Conservation (phyloP, 1,140 invertebrate genomes). For the Argopecten irradians region DNA sequence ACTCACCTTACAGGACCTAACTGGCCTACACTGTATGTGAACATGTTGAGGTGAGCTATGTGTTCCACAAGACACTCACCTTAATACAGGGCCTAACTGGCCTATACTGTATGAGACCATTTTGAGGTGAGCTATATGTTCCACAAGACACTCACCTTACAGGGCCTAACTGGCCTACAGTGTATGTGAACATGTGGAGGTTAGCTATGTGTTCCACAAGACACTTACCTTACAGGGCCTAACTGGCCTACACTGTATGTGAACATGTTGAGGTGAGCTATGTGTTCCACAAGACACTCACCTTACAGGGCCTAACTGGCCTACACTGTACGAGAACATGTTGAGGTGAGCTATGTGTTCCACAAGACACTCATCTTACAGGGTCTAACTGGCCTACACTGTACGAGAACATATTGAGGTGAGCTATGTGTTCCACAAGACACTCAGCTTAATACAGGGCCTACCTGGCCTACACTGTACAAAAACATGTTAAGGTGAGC, state of each 20-base stretch:
- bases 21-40: constrained; percentile 57
- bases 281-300: no score
- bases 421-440: no score
- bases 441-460: no score
- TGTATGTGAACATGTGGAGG: constrained; percentile 51
- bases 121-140: not conserved
- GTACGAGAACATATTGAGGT: no score
- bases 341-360: constrained; percentile 37
- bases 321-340: constrained; percentile 56
- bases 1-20: constrained; percentile 47
- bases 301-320: constrained; percentile 52
- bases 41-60: constrained; percentile 40
- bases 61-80: constrained; percentile 13
- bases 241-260: no score
- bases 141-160: constrained; percentile 34
- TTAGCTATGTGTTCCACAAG: constrained; percentile 32
- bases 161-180: constrained; percentile 54
- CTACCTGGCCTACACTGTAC: no score
- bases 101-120: no score
- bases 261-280: not conserved
- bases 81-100: not conserved
- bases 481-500: no score
- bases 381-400: no score
- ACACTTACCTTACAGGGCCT: not conserved
- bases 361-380: no score